Base-by-base conservation (phyloP, 2,797 vertebrate genomes). In the Siniperca obscura region DNA sequence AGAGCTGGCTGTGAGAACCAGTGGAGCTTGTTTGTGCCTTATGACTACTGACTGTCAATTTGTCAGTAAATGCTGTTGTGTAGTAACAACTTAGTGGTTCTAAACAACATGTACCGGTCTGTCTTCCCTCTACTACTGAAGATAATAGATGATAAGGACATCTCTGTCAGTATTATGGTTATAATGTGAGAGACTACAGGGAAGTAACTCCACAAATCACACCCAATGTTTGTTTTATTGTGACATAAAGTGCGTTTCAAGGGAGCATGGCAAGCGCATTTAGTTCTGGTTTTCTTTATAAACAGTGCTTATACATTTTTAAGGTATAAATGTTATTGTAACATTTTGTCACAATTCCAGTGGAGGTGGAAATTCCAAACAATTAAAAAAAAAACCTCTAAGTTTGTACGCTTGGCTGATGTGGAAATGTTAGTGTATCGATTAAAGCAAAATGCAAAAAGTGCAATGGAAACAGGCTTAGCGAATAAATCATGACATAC, bases 41-140 rank as follows among this genome's bases (percentile, higher is more conserved):
- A 56, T 65, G 75, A 74, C 80, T 71, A 70, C 74, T 65, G 78
- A 89, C 60, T n/a, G 17, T 65, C 48, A 7, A 65, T 75, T 86
- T 74, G 56, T 84, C 78, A 82, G 71, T 79, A 76, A 81, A 73
- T 52, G 80, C 66, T 74, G 53, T 57, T 62, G 55, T 78, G 36
- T 9, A 12, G 44, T 17, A 77, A 61, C 68, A 78, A 34, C 9
- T 48, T 40, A 44, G 59, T 40, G 30, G 74, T 59, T 27, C n/a
- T 76, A 78, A 81, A 82, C 64, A 70, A n/a, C 61, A 36, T 55
- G 64, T 9, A 59, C 25, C 68, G 25, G n/a, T 59, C 57, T 27
- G 38, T 25, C 10, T 68, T 73, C 65, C 25, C 68, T 62, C 52
- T 44, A 36, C 57, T 30, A 11, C 17, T 30, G 42, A 5, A 65